A percentile compares a stretch with the other conserved stretches of the same genome.
phyloP scores from a whole-genome alignment of 2,113 vertebrate species.

The Blennius ocellaris region DNA sequence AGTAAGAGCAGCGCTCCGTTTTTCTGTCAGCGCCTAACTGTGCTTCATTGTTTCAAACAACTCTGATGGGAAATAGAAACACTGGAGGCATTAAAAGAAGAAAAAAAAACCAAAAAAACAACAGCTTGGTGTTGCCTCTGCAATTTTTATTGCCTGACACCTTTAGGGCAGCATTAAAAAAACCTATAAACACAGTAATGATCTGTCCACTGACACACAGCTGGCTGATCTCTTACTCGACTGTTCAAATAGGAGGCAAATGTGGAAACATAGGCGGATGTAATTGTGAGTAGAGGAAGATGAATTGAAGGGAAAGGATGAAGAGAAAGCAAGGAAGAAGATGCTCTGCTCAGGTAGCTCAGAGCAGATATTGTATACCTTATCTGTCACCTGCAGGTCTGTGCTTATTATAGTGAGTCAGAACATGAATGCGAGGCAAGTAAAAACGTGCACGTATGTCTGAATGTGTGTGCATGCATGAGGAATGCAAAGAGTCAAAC shows the following conservation, averaged over 20 bases:
- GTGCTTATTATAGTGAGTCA: constrained; percentile 76
- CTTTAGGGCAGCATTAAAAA: constrained; percentile 23
- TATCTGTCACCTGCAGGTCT: constrained; percentile 84
- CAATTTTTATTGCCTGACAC: constrained; percentile 29
- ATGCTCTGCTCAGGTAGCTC: constrained; percentile 66
- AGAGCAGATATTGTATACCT: constrained; percentile 73
- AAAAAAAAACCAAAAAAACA: constrained; percentile 2
- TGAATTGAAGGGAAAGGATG: constrained; percentile 13
- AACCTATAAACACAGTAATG: not conserved
- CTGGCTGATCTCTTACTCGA: constrained; percentile 13
- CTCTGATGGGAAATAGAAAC: constrained; percentile 48
- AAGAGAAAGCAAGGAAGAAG: constrained; percentile 49
- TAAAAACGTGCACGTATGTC: constrained; percentile 13
- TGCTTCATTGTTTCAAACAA: constrained; percentile 44
- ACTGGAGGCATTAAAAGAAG: constrained; percentile 5
- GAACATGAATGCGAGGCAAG: constrained; percentile 52
- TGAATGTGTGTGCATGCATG: constrained; percentile 8
- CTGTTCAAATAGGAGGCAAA: constrained; percentile 30
- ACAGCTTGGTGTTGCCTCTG: constrained; percentile 11
- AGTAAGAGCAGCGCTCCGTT: constrained; percentile 30
- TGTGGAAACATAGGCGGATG: constrained; percentile 36
- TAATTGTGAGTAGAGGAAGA: constrained; percentile 49
- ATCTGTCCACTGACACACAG: constrained; percentile 10
- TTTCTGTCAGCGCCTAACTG: constrained; percentile 22
- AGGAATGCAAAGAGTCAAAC: constrained; percentile 30